These are phyloP conservation scores for Sphyrna mokarran DNA, from an alignment of 2,113 vertebrate genomes.

Conservation along the genomic window DNA sequence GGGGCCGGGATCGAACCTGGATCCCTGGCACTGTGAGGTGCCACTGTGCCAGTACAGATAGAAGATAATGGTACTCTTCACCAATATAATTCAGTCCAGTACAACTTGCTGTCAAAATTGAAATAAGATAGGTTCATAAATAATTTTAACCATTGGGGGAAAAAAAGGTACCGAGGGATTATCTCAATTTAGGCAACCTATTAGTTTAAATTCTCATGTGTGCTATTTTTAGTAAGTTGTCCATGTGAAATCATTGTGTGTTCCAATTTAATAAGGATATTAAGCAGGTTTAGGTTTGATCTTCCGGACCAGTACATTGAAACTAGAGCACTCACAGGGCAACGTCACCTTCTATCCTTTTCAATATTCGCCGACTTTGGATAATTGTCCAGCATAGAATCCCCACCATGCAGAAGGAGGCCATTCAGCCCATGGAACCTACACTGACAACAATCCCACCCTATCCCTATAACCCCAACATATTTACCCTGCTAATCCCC, in stretches of 20 bases:
- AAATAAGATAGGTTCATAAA: neutral
- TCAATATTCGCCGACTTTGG: neutral
- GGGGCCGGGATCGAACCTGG: no score
- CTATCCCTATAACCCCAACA: no score
- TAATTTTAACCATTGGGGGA: neutral
- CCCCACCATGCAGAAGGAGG: no score
- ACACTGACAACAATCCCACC: no score
- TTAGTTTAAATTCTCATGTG: neutral
- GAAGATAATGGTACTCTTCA: neutral
- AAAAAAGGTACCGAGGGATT: neutral
- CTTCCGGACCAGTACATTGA: neutral
- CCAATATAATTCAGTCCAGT: neutral
- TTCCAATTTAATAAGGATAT: neutral
- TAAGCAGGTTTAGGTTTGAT: neutral
- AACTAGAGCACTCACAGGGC: neutral
- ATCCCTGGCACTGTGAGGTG: no score
- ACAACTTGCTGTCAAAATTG: neutral
- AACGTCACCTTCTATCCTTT: neutral
- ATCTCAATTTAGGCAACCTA: neutral
- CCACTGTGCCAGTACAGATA: no score
- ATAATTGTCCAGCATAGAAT: neutral
- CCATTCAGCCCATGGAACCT: no score
- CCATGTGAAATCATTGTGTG: neutral
- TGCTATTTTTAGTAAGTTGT: neutral
- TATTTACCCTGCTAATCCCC: no score